phyloP scores from a whole-genome alignment of 2,797 vertebrate genomes.

The Steatocranus sp. region DNA sequence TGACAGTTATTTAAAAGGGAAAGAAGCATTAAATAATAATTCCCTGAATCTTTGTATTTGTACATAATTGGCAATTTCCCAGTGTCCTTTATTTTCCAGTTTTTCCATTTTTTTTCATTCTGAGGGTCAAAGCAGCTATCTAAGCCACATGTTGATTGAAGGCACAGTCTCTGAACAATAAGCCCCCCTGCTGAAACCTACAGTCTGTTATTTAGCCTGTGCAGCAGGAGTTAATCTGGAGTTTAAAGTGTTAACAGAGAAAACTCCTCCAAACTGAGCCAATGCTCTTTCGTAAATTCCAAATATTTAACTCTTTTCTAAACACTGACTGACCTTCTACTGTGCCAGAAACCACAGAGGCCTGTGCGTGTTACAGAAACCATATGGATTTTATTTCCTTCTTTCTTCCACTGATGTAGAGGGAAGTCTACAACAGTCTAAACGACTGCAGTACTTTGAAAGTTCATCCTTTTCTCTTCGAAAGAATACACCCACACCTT shows the following conservation, averaged over 20 bases:
- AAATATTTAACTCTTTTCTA: slow-evolving; percentile 51
- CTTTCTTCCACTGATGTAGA: background rate
- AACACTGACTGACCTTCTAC: slow-evolving; percentile 14
- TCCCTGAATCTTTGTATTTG: rapidly evolving
- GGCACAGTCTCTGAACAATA: background rate
- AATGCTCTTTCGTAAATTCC: slow-evolving; percentile 8
- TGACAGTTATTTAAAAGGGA: background rate
- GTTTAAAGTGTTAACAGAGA: slow-evolving; percentile 9
- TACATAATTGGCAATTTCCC: background rate
- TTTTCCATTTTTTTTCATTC: rapidly evolving
- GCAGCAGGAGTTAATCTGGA: background rate
- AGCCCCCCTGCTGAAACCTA: background rate
- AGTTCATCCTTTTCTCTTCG: background rate
- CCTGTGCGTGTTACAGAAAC: background rate
- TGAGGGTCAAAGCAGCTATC: background rate
- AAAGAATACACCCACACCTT: background rate
- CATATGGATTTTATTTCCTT: background rate
- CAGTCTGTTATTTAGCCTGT: rapidly evolving
- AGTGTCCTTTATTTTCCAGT: background rate
- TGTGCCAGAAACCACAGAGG: background rate
- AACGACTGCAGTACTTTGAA: background rate
- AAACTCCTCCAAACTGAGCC: background rate
- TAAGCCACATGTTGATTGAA: background rate
- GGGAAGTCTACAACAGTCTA: background rate
- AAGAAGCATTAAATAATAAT: rapidly evolving